Conservation (phyloP, 1,140 invertebrate genomes). For the Lutraria rhynchaena region DNA sequence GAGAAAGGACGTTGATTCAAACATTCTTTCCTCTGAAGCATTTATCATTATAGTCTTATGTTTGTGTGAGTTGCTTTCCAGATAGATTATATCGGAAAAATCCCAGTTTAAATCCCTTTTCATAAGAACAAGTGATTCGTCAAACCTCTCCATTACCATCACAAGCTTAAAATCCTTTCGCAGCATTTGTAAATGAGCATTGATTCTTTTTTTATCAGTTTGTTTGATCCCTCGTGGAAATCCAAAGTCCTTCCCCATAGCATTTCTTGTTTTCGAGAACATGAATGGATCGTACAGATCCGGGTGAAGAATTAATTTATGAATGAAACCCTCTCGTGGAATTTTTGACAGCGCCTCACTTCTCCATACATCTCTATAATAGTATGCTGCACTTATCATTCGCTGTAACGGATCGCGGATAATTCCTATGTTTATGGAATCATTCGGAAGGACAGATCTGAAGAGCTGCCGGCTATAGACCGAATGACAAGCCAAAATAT, state of each 20-base stretch:
- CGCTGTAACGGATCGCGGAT: constrained; percentile 66
- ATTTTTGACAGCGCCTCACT: constrained; percentile 38
- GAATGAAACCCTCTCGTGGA: constrained; percentile 23
- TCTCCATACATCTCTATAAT: constrained; percentile 56
- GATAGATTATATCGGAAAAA: constrained; percentile 80
- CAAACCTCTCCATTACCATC: constrained; percentile 84
- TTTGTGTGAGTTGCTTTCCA: constrained; percentile 32
- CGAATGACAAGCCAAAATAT: constrained; percentile 47
- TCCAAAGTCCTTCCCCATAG: constrained; percentile 71
- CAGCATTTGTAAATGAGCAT: constrained; percentile 58
- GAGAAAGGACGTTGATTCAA: constrained; percentile 4
- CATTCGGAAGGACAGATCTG: constrained; percentile 56
- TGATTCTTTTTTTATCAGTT: constrained; percentile 27
- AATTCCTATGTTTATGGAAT: constrained; percentile 66
- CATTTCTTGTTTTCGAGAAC: constrained; percentile 64
- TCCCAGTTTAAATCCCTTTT: constrained; percentile 83
- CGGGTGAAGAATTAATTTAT: constrained; percentile 52
- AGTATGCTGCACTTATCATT: constrained; percentile 65
- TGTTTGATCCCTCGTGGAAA: constrained; percentile 12
- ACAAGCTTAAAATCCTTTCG: constrained; percentile 82
- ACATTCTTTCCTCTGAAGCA: background rate
- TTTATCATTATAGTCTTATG: constrained; percentile 2
- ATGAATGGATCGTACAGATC: constrained; percentile 40
- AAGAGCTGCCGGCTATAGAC: constrained; percentile 62
- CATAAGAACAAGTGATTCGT: constrained; percentile 84